Base-by-base conservation (phyloP, 2,113 vertebrate genomes). In the Rostratula benghalensis region DNA sequence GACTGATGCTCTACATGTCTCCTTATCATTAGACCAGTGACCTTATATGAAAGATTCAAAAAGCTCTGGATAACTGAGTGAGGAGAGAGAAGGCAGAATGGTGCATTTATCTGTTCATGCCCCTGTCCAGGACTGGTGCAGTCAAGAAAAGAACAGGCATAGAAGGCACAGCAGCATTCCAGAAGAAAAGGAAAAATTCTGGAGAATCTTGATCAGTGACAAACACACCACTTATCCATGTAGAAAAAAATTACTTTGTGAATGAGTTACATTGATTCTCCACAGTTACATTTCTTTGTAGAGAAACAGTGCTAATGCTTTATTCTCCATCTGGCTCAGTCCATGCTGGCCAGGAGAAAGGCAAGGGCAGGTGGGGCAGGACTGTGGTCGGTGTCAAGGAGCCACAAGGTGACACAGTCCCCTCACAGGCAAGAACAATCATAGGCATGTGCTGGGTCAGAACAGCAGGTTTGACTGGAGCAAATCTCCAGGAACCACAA, bases 391-490 rank as follows among this genome's bases (percentile, higher is more conserved):
- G 35, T 17, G 14, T 18, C 4, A 6, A 79, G 76, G 13, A 53
- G 37, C 59, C 35, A 27, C 0, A 1, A 33, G 22, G 17, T 33
- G 59, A 64, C 1, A 3, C 6, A 21, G 23, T 64, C 28, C 27
- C 35, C 59, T 51, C 46, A 64, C 28, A n/a, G 60, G 13, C 35
- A 43, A 31, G 18, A 53, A 25, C 3, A 7, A 27, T 13, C 1
- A 3, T 1, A 3, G 46, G 59, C 35, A 41, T 1, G 3, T 22
- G 35, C 6, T 79, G 76, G 35, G 18, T 28, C 18, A 16, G 18
- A 43, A 64, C 6, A 43, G 13, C 6, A 4, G 30, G 37, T 53
- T 24, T 27, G 7, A 11, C 35, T 64, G 1, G 0, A 78, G 35
- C 10, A 63, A 27, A 33, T 51, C 23, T 51, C 35, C 30, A 27